Evolutionary conservation across 2,888 invertebrate species (phyloP).

Genomic region (Callimorpha dominula): DNA sequence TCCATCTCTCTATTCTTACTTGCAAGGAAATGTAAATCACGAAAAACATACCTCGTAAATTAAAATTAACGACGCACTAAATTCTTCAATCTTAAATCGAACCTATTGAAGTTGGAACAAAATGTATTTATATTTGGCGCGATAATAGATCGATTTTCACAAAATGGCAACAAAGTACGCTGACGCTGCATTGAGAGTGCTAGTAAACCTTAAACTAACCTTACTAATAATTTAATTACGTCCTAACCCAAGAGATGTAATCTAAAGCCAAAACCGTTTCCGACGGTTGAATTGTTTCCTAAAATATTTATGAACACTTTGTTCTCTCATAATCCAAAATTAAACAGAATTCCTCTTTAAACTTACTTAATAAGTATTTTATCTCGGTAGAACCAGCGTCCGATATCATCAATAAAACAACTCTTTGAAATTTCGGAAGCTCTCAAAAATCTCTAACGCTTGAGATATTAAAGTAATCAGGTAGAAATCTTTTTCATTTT

Average conservation of each 20-base stretch:
- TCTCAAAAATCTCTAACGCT: conserved; percentile 36
- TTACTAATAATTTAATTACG: conserved; percentile 13
- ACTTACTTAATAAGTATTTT: conserved; percentile 22
- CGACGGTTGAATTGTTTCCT: conserved; percentile 18
- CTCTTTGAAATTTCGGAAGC: conserved; percentile 29
- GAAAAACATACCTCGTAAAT: conserved; percentile 34
- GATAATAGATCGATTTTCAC: conserved; percentile 14
- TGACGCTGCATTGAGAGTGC: conserved; percentile 11
- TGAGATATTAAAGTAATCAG: conserved; percentile 25
- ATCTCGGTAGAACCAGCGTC: conserved; percentile 6
- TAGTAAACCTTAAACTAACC: not conserved
- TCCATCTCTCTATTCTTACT: conserved; percentile 17
- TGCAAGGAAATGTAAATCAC: conserved; percentile 36
- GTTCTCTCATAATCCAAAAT: conserved; percentile 26
- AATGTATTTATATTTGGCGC: conserved; percentile 16
- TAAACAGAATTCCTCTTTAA: conserved; percentile 18
- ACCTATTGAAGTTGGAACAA: conserved; percentile 26
- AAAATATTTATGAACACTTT: conserved; percentile 30
- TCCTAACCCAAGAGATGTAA: conserved; percentile 23
- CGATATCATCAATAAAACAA: conserved; percentile 33
- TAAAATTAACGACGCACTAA: conserved; percentile 32
- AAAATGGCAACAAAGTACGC: conserved; percentile 8
- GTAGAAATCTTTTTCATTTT: conserved; percentile 15
- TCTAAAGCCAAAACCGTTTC: conserved; percentile 15
- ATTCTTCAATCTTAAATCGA: conserved; percentile 34